phyloP scores from a whole-genome alignment of 2,797 vertebrate genomes.

The Petrocephalus schoutedeni region DNA sequence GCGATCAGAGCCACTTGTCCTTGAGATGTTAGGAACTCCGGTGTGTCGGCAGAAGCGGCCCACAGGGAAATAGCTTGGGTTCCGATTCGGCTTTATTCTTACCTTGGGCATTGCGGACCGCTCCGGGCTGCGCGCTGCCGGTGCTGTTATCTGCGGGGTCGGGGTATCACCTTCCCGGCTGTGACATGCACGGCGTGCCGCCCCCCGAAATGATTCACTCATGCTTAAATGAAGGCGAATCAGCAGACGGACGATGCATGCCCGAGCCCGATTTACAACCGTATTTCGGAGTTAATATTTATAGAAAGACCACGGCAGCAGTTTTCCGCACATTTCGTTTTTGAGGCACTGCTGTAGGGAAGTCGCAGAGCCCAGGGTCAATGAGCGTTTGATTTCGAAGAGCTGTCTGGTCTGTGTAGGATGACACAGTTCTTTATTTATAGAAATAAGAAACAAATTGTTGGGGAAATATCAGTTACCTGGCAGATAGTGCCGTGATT shows the following conservation, averaged over 20 bases:
- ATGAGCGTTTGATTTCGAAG: not conserved
- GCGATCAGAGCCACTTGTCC: constrained; percentile 26
- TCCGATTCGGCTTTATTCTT: constrained; percentile 17
- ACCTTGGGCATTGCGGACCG: constrained; percentile 34
- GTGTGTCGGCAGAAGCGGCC: constrained; percentile 37
- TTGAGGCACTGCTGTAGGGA: not conserved
- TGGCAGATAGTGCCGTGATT: not conserved
- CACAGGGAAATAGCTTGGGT: constrained; percentile 30
- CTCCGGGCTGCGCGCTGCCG: not conserved
- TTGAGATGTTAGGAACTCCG: constrained; percentile 32
- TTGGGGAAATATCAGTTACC: not conserved
- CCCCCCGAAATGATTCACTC: not conserved
- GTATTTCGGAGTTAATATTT: not conserved
- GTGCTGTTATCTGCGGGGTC: constrained; percentile 12
- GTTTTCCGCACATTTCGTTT: not conserved
- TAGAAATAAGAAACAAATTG: not conserved
- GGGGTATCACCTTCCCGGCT: not conserved
- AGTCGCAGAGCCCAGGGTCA: not conserved
- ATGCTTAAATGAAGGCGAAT: not conserved
- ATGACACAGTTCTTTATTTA: not conserved
- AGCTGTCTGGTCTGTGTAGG: not conserved
- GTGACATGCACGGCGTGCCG: not conserved
- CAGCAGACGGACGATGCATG: not conserved
- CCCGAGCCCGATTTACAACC: not conserved
- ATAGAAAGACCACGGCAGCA: not conserved